Percentiles rank a stretch among this genome's conserved stretches.
These are phyloP conservation scores for Equus przewalskii DNA, from an alignment of 2,113 vertebrate species.

Conservation along the genomic window DNA sequence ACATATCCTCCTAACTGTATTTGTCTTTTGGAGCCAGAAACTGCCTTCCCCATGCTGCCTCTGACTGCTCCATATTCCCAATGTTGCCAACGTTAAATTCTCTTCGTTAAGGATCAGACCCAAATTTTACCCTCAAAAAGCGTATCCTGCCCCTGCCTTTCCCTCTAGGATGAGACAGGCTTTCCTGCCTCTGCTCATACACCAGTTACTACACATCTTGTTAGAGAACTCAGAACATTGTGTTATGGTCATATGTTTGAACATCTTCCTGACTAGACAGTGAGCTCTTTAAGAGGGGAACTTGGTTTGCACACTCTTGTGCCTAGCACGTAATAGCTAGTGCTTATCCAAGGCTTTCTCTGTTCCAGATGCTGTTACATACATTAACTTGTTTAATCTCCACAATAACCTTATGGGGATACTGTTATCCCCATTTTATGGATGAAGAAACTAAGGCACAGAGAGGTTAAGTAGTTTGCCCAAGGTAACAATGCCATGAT, in stretches of 20 bases:
- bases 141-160: neutral
- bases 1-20: neutral
- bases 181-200: neutral
- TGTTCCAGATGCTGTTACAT: neutral
- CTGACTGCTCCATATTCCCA: neutral
- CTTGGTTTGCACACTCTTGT: neutral
- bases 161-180: neutral
- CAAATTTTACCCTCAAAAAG: constrained; percentile 5
- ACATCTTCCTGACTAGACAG: constrained; percentile 36
- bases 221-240: neutral
- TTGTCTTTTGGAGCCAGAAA: constrained; percentile 19
- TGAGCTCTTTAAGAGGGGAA: neutral
- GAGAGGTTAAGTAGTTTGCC: neutral
- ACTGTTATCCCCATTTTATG: neutral
- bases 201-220: neutral
- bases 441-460: neutral
- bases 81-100: neutral
- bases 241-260: constrained; percentile 36
- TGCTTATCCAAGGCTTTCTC: neutral
- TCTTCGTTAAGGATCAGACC: constrained; percentile 12
- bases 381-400: constrained; percentile 13
- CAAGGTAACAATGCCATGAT: constrained; percentile 38
- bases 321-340: neutral
- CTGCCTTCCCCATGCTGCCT: neutral
- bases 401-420: neutral